Percentiles rank a stretch among this genome's conserved stretches.
Conservation (phyloP, 2,888 invertebrate species). For the Augochlorella aurata region DNA sequence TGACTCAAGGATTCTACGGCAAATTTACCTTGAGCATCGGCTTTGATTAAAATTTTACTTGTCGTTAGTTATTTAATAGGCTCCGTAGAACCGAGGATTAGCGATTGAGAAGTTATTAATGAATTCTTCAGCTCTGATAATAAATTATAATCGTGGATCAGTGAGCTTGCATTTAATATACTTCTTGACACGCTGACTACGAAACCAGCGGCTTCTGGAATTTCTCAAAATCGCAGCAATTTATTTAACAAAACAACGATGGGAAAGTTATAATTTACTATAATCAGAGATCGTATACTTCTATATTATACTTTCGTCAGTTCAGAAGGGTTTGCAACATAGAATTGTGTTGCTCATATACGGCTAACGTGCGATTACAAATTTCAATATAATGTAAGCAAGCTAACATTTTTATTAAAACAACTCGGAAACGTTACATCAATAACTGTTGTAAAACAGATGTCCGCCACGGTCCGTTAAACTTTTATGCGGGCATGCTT, state of each 20-base stretch:
- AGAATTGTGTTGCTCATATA: background rate
- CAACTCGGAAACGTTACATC: background rate
- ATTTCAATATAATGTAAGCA: no score
- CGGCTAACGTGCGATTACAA: no score
- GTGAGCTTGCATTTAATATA: background rate
- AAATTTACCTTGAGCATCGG: background rate
- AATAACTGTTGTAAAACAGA: background rate
- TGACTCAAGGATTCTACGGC: background rate
- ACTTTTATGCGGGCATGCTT: background rate
- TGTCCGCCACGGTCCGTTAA: background rate
- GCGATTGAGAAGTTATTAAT: background rate
- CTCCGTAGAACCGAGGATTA: background rate
- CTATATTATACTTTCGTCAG: no score
- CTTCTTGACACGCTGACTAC: background rate
- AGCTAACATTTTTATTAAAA: background rate
- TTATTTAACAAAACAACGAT: background rate
- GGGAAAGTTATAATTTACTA: background rate
- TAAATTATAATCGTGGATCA: background rate
- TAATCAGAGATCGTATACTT: background rate
- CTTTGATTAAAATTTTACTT: constrained; percentile 6
- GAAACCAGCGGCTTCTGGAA: background rate
- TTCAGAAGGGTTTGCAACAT: background rate
- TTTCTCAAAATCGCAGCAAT: background rate
- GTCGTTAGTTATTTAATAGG: background rate
- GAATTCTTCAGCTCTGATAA: background rate